These are phyloP conservation scores for Eilema griseolum DNA, from an alignment of 2,888 invertebrate genomes.

Conservation along the genomic window DNA sequence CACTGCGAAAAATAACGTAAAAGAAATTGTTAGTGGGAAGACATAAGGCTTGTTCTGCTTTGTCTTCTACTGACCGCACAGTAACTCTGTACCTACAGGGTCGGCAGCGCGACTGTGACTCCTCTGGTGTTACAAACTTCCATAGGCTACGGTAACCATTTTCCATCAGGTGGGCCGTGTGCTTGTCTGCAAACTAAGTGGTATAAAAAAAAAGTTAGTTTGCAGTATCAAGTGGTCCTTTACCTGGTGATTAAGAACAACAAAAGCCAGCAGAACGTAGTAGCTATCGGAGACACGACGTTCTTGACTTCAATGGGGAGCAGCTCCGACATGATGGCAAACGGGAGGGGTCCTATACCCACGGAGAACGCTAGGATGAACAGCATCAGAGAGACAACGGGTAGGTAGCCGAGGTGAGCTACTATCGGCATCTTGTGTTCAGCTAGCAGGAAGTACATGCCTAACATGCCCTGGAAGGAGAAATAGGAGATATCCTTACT, in stretches of 20 bases:
- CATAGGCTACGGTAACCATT: too few species aligned
- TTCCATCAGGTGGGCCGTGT: too few species aligned
- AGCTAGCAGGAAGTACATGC: conserved; percentile 89
- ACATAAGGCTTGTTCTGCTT: too few species aligned
- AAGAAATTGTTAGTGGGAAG: too few species aligned
- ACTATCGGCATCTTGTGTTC: conserved; percentile 72
- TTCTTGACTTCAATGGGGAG: conserved; percentile 93
- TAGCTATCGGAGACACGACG: conserved; percentile 91
- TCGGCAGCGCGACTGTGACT: too few species aligned
- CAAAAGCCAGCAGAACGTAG: conserved; percentile 92
- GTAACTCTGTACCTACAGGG: too few species aligned
- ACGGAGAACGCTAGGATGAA: conserved; percentile 92
- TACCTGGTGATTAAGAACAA: conserved; percentile 92
- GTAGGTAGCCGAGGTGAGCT: conserved; percentile 88
- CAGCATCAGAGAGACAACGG: conserved; percentile 89
- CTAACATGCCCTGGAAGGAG: conserved; percentile 84
- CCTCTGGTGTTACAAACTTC: too few species aligned
- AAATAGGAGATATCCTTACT: neutral
- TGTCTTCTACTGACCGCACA: too few species aligned
- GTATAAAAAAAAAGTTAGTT: too few species aligned
- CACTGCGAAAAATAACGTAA: too few species aligned
- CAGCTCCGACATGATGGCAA: conserved; percentile 94
- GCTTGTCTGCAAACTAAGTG: too few species aligned
- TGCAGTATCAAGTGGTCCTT: conserved; percentile 2
- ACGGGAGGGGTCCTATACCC: conserved; percentile 92